Evolutionary conservation across 1,140 invertebrate genomes (phyloP).

Genomic region (Euborellia annulipes): DNA sequence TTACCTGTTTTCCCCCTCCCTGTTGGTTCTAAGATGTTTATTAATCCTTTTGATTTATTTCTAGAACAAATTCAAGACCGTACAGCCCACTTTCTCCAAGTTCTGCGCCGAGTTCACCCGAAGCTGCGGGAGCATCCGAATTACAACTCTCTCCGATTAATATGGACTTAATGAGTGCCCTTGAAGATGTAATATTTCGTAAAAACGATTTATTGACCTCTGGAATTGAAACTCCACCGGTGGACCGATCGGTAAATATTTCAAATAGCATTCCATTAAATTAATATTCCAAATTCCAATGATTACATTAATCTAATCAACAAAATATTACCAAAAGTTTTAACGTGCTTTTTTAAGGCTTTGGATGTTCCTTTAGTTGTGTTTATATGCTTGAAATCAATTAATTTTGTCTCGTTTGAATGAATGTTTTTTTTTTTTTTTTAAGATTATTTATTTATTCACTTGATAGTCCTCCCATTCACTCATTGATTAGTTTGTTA

Average conservation of each 20-base stretch:
- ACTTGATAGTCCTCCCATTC: too few species aligned
- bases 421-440: too few species aligned
- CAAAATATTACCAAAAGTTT: neutral
- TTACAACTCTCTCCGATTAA: conserved; percentile 31
- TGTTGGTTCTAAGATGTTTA: too few species aligned
- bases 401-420: too few species aligned
- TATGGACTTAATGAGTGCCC: conserved; percentile 48
- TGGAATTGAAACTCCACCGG: conserved; percentile 26
- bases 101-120: conserved; percentile 29
- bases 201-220: conserved; percentile 16
- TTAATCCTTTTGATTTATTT: too few species aligned
- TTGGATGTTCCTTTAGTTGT: conserved; percentile 2
- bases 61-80: conserved; percentile 16
- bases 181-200: conserved; percentile 40
- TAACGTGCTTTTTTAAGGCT: conserved; percentile 7
- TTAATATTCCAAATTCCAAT: too few species aligned
- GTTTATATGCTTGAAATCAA: neutral
- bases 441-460: too few species aligned
- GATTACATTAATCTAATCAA: too few species aligned
- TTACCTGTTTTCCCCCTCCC: too few species aligned
- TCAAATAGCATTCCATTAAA: too few species aligned
- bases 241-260: conserved; percentile 36
- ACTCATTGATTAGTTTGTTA: too few species aligned
- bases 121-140: conserved; percentile 29
- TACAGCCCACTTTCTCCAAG: conserved; percentile 33